Conservation (phyloP, 2,888 invertebrate genomes). For the Hypsopygia costalis region DNA sequence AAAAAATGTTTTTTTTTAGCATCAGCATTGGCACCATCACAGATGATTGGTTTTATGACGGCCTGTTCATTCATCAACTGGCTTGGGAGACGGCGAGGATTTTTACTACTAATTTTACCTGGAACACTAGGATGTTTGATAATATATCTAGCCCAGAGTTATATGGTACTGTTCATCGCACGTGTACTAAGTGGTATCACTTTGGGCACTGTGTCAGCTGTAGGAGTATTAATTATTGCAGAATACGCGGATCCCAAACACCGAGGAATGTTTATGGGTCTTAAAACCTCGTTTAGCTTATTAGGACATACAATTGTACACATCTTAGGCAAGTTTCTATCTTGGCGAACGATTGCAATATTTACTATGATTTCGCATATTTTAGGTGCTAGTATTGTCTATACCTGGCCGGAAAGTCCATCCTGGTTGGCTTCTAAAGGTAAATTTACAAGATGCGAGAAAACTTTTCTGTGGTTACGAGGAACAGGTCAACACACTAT, state of each 20-base stretch:
- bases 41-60: constrained; percentile 27
- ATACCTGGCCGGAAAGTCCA: constrained; percentile 1
- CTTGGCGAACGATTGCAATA: constrained; percentile 31
- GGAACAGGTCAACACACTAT: constrained; percentile 35
- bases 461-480: constrained; percentile 68
- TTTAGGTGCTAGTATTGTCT: not conserved
- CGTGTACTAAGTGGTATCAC: constrained; percentile 26
- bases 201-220: constrained; percentile 19
- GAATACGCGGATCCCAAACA: constrained; percentile 28
- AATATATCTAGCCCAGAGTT: not conserved
- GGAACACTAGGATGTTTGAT: not conserved
- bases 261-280: constrained; percentile 29
- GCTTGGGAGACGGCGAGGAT: constrained; percentile 24
- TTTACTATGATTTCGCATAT: constrained; percentile 33
- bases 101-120: not conserved
- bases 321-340: constrained; percentile 21
- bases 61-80: constrained; percentile 33
- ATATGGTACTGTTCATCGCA: not conserved
- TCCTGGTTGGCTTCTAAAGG: not conserved
- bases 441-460: constrained; percentile 52
- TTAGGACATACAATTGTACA: constrained; percentile 24
- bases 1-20: constrained; percentile 28
- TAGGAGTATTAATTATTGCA: constrained; percentile 29
- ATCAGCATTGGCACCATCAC: constrained; percentile 26
- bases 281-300: constrained; percentile 22